These are phyloP conservation scores for Netelia virgata DNA, from an alignment of 2,888 invertebrate species.

Conservation along the genomic window DNA sequence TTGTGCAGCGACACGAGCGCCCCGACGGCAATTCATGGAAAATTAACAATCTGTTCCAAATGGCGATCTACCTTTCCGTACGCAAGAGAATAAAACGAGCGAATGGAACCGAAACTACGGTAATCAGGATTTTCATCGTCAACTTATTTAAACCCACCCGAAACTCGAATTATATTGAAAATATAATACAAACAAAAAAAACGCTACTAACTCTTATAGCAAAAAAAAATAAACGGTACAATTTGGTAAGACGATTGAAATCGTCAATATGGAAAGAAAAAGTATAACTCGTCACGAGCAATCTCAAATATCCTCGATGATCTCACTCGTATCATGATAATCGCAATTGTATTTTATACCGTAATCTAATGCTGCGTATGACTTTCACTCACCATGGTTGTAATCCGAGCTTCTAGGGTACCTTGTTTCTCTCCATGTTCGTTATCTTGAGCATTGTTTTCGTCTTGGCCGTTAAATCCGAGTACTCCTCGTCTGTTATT, in stretches of 20 bases:
- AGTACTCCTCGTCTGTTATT: slow-evolving; percentile 72
- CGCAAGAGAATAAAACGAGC: slow-evolving; percentile 1
- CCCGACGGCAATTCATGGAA: neutral
- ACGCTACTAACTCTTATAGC: no score
- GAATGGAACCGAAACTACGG: neutral
- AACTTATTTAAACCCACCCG: neutral
- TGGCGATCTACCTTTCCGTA: neutral
- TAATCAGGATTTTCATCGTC: neutral
- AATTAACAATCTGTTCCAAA: neutral
- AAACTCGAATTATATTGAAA: neutral
- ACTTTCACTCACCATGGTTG: slow-evolving; percentile 8
- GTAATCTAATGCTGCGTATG: slow-evolving; percentile 12
- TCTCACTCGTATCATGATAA: slow-evolving; percentile 5
- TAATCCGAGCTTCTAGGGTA: neutral
- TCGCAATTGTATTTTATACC: neutral
- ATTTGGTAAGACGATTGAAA: neutral
- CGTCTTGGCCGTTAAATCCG: slow-evolving; percentile 40
- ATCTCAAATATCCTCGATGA: slow-evolving; percentile 17
- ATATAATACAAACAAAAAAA: no score
- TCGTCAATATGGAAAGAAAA: neutral
- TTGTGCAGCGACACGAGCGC: neutral
- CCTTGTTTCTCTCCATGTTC: slow-evolving; percentile 23
- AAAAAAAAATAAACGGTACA: neutral
- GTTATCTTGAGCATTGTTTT: slow-evolving; percentile 44
- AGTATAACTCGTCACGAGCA: neutral